Base-by-base conservation (phyloP, 2,113 vertebrate genomes). In the Neoarius graeffei region DNA sequence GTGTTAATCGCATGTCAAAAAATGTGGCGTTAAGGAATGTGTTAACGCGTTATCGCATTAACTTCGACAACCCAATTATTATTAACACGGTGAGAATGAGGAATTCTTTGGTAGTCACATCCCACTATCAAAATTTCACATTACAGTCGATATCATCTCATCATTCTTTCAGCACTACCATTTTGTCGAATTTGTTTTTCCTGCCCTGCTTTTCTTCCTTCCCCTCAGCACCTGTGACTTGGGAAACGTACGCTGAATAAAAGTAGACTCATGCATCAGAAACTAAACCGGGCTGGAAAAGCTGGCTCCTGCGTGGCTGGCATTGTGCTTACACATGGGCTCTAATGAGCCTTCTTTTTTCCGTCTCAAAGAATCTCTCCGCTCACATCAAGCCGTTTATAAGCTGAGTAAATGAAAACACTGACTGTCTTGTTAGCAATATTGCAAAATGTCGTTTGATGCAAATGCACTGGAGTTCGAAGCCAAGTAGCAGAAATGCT, bases 381-480 rank as follows among this genome's bases (percentile, higher is more conserved):
- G 83, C 35, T 85, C 73, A 83, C 81, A 80, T 77, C 20, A 66
- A 91, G 59, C 84, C 85, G 88, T 90, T 89, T 60, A 89, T 87
- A 88, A 91, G 27, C 54, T 77, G 85, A 94, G 90, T 93, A 92
- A 93, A 93, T 92, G 90, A 92, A 93, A 94, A 93, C 92, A 92
- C 86, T 87, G 86, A 90, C 89, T 86, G 74, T n/a, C 84, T 90
- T 87, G 87, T 91, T 94, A 93, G 93, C 86, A 89, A 84, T 92
- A 90, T 84, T 92, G 90, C 87, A 91, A 95, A 95, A 95, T 96
- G 93, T 94, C 92, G 94, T 91, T 89, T 66, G 19, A 94, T 94
- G 94, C 91, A 95, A 95, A 95, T 94, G 86, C 85, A 92, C 74
- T 67, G 86, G 86, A 91, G 90, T 93, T 91, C 89, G 90, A 94